A percentile compares a stretch with the other conserved stretches of the same genome.
Conservation (phyloP, 2,888 invertebrate genomes). For the Vandiemenella viatica region DNA sequence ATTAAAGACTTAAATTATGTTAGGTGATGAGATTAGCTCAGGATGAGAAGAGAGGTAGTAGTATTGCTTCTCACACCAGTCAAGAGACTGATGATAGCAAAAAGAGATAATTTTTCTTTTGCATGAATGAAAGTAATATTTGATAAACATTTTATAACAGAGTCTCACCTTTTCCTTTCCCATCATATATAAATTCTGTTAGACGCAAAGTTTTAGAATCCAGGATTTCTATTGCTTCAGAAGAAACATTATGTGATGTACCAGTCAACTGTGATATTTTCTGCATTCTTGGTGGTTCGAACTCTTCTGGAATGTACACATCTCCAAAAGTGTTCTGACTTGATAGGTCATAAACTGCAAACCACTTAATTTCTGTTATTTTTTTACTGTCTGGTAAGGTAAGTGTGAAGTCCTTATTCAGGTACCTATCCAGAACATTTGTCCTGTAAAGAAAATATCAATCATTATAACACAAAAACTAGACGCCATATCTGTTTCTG, state of each 20-base stretch:
- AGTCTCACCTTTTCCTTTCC: conserved; percentile 41
- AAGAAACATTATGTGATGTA: conserved; percentile 49
- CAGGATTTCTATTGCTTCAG: conserved; percentile 54
- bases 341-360: conserved; percentile 74
- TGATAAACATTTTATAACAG: neutral
- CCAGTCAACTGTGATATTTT: conserved; percentile 41
- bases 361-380: conserved; percentile 76
- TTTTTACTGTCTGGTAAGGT: conserved; percentile 72
- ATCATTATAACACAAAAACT: too few species aligned
- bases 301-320: conserved; percentile 77
- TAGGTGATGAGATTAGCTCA: too few species aligned
- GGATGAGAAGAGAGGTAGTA: too few species aligned
- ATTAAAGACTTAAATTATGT: too few species aligned
- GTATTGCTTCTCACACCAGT: too few species aligned
- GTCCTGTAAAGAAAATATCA: conserved; percentile 40
- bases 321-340: conserved; percentile 74
- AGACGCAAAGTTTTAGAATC: conserved; percentile 69
- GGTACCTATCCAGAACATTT: conserved; percentile 70
- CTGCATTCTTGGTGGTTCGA: conserved; percentile 67
- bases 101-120: neutral
- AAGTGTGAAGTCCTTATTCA: conserved; percentile 69
- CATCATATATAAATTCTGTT: conserved; percentile 62
- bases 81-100: too few species aligned
- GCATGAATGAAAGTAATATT: too few species aligned
- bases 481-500: too few species aligned